A percentile compares a stretch with the other conserved stretches of the same genome.
These are phyloP conservation scores for Sphenodon punctatus DNA, from an alignment of 2,797 vertebrate genomes.

Conservation along the genomic window DNA sequence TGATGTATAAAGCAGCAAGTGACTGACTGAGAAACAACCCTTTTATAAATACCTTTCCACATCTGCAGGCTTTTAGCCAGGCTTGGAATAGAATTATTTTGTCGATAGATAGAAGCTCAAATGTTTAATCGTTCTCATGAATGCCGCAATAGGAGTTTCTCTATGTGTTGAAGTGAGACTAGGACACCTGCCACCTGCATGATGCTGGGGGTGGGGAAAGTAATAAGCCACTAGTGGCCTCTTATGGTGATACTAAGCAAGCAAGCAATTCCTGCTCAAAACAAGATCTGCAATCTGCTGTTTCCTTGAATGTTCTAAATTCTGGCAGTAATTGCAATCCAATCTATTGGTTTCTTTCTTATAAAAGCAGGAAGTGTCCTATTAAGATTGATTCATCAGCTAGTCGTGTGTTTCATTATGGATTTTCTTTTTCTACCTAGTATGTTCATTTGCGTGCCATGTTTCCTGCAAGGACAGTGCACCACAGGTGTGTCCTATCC, in stretches of 20 bases:
- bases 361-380: background rate
- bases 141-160: background rate
- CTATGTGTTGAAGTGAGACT: no score
- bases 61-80: background rate
- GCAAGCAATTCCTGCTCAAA: no score
- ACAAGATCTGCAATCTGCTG: no score
- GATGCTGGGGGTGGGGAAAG: no score
- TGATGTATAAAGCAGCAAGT: background rate
- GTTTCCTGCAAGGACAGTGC: conserved; percentile 93
- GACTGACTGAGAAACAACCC: background rate
- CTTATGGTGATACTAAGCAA: no score
- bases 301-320: background rate
- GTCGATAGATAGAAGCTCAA: background rate
- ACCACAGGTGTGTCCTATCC: conserved; percentile 93
- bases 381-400: background rate
- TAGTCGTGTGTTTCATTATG: background rate
- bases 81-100: background rate
- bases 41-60: background rate
- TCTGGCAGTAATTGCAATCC: background rate
- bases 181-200: no score
- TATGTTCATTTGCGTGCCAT: conserved; percentile 96
- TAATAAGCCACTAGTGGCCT: no score
- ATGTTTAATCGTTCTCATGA: background rate
- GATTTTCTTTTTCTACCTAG: conserved; percentile 70
- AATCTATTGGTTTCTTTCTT: background rate